These are phyloP conservation scores for Xestia rhomboidea DNA, from an alignment of 2,888 invertebrate genomes.

Conservation along the genomic window DNA sequence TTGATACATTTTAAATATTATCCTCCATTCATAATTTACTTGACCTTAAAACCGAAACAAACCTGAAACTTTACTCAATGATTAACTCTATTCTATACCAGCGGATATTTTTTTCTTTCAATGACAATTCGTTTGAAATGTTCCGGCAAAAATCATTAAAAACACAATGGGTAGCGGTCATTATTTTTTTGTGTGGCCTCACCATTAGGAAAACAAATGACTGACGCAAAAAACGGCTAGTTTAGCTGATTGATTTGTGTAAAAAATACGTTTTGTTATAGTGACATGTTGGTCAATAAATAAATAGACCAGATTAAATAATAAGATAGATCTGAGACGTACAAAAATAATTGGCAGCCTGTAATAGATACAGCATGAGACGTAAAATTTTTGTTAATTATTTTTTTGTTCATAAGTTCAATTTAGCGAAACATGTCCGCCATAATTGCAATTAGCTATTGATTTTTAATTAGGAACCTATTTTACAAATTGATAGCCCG, in stretches of 20 bases:
- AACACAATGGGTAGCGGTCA: slow-evolving; percentile 45
- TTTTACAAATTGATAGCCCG: slow-evolving; percentile 5
- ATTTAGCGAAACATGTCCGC: slow-evolving; percentile 3
- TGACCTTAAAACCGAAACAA: slow-evolving; percentile 27
- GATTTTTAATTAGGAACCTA: slow-evolving; percentile 21
- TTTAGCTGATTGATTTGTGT: slow-evolving; percentile 21
- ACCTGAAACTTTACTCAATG: slow-evolving; percentile 27
- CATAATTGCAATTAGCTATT: slow-evolving; percentile 25
- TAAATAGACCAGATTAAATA: slow-evolving; percentile 15
- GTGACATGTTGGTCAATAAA: slow-evolving; percentile 8
- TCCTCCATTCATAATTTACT: slow-evolving; percentile 26
- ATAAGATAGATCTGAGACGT: neutral
- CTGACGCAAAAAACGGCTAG: neutral
- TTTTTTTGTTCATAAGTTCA: slow-evolving; percentile 14
- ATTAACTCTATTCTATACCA: slow-evolving; percentile 39
- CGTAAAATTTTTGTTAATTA: slow-evolving; percentile 16
- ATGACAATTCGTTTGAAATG: slow-evolving; percentile 53
- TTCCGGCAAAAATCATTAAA: slow-evolving; percentile 59
- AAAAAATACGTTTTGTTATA: slow-evolving; percentile 42
- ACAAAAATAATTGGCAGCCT: slow-evolving; percentile 1
- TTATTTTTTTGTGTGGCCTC: slow-evolving; percentile 46
- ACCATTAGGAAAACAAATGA: slow-evolving; percentile 31
- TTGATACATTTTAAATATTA: slow-evolving; percentile 22
- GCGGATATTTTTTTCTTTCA: slow-evolving; percentile 34
- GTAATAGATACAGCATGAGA: slow-evolving; percentile 29